Evolutionary conservation across 1,140 invertebrate genomes (phyloP), one percentile per base, ranked within the genome.

Genomic region (Calycopis cecrops): DNA sequence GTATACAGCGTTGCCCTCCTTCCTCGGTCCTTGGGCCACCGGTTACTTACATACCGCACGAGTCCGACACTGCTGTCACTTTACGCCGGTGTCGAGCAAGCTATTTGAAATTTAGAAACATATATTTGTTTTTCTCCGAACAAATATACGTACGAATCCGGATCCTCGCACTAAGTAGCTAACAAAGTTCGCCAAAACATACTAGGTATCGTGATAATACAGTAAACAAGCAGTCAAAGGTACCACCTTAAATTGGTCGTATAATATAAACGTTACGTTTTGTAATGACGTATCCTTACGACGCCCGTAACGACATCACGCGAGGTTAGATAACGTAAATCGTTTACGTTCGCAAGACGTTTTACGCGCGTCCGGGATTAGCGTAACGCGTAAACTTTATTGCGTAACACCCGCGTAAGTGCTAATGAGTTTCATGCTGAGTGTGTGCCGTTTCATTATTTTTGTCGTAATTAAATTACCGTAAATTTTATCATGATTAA

Each of bases 281-380:
- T n/a, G 37, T 21, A 40, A 40, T 28, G 35, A 52, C 35, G 37
- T 42, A 40, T n/a, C 18, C 4, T 11, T 12, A 53, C 33, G 35
- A 50, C 33, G 35, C 9, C n/a, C n/a, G 18, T 53, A 53, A 53
- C 52, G 38, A 35, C 52, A 53, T 17, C 52, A 53, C 40, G 52
- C 49, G 56, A 21, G 52, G 14, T 44, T 35, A 48, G 59, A 60
- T 60, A 60, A 38, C 54, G 59, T 53, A 56, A 56, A 56, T 47
- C 35, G 21, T 35, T 40, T 38, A 60, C 60, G 59, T 53, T 37
- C 52, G 44, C 44, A 35, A 38, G 44, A 42, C 48, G 47, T 48
- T 63, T 62, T 56, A 63, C 56, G 56, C 38, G 53, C 59, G 33
- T 44, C 21, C 21, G 21, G 59, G 59, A 60, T 65, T 61, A 63